Conservation (phyloP, 2,113 vertebrate genomes). For the Balaenoptera acutorostrata region DNA sequence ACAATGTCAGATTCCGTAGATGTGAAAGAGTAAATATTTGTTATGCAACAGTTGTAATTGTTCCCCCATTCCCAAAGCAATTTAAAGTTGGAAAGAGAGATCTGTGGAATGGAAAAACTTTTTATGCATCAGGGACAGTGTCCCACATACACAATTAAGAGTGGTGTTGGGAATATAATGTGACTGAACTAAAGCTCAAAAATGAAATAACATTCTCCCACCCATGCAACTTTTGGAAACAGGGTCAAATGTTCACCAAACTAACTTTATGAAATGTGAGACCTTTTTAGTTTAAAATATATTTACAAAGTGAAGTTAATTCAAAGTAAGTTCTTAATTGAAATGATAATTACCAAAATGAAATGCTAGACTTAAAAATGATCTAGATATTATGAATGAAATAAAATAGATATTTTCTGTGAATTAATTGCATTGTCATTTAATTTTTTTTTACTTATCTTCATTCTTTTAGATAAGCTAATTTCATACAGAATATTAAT, state of each 20-base stretch:
- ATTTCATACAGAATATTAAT: background rate
- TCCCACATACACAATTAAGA: constrained; percentile 45
- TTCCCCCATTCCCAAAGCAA: constrained; percentile 65
- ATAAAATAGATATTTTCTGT: background rate
- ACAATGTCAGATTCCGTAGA: background rate
- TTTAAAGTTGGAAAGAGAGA: constrained; percentile 53
- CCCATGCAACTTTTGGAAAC: background rate
- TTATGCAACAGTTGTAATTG: constrained; percentile 18
- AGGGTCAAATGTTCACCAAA: background rate
- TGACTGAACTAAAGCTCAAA: background rate
- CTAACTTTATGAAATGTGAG: background rate
- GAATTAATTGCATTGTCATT: background rate
- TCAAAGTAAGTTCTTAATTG: background rate
- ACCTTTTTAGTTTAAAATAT: background rate
- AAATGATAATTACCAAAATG: background rate
- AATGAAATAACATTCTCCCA: background rate
- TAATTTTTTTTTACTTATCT: background rate
- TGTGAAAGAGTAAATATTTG: constrained; percentile 35
- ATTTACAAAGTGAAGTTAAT: background rate
- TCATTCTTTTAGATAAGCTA: background rate
- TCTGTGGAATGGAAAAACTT: constrained; percentile 21
- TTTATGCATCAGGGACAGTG: background rate
- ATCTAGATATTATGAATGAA: background rate
- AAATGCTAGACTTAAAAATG: background rate
- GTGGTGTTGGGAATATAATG: background rate